Evolutionary conservation across 2,888 invertebrate species (phyloP).

Genomic region (Acronicta leporina): DNA sequence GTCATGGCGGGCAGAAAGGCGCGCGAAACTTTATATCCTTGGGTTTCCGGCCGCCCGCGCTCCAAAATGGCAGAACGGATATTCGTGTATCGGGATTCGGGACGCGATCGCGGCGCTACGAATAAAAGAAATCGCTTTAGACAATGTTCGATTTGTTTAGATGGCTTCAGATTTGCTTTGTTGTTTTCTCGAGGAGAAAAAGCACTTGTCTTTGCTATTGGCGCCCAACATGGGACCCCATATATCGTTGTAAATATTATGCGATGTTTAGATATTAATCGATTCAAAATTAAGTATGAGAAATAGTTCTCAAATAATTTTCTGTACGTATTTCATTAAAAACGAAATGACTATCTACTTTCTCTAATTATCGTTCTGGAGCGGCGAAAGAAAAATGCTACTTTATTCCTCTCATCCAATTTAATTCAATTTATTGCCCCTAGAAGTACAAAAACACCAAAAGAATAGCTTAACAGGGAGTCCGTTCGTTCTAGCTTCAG

Average conservation of each 20-base stretch:
- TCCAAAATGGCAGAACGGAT: slow-evolving; percentile 87
- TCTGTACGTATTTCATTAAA: no score
- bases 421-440: not conserved
- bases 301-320: no score
- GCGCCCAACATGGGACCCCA: slow-evolving; percentile 27
- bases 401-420: no score
- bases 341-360: no score
- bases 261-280: no score
- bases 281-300: no score
- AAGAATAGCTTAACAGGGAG: not conserved
- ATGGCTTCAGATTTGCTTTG: slow-evolving; percentile 4
- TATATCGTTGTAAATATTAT: no score
- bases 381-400: no score
- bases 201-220: slow-evolving; percentile 4
- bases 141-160: slow-evolving; percentile 62
- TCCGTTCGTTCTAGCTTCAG: slow-evolving; percentile 12
- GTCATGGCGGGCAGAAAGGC: slow-evolving; percentile 86
- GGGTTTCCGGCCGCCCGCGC: slow-evolving; percentile 85
- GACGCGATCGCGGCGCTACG: slow-evolving; percentile 62
- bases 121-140: slow-evolving; percentile 66
- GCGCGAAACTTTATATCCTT: slow-evolving; percentile 87
- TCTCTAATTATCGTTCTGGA: no score
- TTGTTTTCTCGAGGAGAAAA: not conserved
- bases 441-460: not conserved
- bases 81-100: slow-evolving; percentile 79